Conservation (phyloP, 2,888 invertebrate genomes). For the Pycnomerus fuliginosus region DNA sequence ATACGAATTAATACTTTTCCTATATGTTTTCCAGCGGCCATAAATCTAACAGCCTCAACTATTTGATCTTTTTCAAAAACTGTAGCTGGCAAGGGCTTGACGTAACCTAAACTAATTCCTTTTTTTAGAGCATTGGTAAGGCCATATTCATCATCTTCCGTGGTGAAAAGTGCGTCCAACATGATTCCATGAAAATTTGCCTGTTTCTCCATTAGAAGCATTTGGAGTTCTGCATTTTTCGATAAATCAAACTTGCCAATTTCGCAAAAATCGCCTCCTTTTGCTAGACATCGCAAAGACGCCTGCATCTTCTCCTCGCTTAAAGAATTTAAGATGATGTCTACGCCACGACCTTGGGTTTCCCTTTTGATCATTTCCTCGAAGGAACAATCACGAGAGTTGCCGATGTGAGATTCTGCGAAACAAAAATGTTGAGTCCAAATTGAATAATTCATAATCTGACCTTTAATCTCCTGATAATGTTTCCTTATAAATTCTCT, state of each 20-base stretch:
- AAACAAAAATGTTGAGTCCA: constrained; percentile 7
- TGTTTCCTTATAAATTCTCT: constrained; percentile 55
- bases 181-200: constrained; percentile 76
- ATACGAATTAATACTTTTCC: too few species aligned
- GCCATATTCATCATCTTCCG: background rate
- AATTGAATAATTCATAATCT: background rate
- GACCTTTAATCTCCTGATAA: constrained; percentile 51
- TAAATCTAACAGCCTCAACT: too few species aligned
- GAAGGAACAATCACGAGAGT: constrained; percentile 84
- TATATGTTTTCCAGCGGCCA: too few species aligned
- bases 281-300: constrained; percentile 62
- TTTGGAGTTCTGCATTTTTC: constrained; percentile 62
- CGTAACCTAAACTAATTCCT: constrained; percentile 1
- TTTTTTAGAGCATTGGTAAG: background rate
- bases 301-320: constrained; percentile 87
- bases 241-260: constrained; percentile 84
- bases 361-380: constrained; percentile 78
- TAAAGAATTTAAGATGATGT: constrained; percentile 87
- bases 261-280: constrained; percentile 73
- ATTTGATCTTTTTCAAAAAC: background rate
- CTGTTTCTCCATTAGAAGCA: constrained; percentile 71
- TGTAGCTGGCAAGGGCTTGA: background rate
- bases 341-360: constrained; percentile 86
- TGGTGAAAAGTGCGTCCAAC: constrained; percentile 56
- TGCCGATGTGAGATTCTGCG: constrained; percentile 32